Evolutionary conservation across 2,113 vertebrate genomes (phyloP), one percentile per base, ranked within the genome.

Genomic region (Marcusenius ussheri): DNA sequence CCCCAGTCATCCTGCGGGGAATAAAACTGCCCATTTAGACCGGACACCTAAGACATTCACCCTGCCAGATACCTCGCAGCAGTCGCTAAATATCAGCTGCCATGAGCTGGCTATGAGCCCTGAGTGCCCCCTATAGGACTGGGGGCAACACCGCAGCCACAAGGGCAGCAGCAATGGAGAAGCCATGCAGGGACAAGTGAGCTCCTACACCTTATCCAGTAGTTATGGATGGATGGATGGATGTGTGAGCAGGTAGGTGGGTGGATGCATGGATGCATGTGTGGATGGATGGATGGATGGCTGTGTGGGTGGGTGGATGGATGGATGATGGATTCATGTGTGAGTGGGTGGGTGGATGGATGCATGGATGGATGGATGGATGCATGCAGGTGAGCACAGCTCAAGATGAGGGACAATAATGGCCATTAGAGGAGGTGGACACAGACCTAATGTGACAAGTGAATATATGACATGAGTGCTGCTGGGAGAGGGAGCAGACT

Each of bases 11-110:
- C 88, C 88, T 70, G 10, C 1, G 70, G 50, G 88, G 58, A 51
- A 89, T 77, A 51, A 89, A 89, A 58, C 45, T 42, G 46, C 27
- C 49, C 88, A 56, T 89, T 89, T 89, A 89, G 6, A 35, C 46
- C 3, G 46, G 27, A 53, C 45, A 27, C 31, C 35, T 5, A 24
- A 39, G 11, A 46, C 27, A 13, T 11, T 70, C 62, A 11, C n/a
- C 62, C 66, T 46, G 35, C 62, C 15, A 24, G 45, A 46, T 24
- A n/a, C 45, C 35, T 21, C 88, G 10, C 62, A 27, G 46, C 42
- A 27, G 62, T 66, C n/a, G 2, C 62, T 66, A 27, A n/a, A 66
- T 11, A 11, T 66, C 62, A 11, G 62, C n/a, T 27, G n/a, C 24
- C 9, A 4, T 66, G 62, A 27, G 24, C 0, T 66, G 62, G 62